Evolutionary conservation across 2,888 invertebrate genomes (phyloP), one percentile per base, ranked within the genome.

Genomic region (Anticlea derivata): DNA sequence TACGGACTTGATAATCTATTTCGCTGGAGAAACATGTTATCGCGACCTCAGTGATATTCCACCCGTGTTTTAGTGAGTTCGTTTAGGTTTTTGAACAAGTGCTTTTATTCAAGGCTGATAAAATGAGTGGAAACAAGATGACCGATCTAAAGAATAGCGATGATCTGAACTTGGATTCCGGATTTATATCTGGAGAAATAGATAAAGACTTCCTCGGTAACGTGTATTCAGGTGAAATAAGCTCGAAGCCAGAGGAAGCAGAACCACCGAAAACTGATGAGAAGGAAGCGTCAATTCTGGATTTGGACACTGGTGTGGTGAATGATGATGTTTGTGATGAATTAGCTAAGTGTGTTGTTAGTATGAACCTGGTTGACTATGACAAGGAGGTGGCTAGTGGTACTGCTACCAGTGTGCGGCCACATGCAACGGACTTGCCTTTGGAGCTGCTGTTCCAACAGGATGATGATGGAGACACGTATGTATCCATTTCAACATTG

Each of bases 381-480:
- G 7, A 23, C 8, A 24, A 17, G 46, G 50, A 49, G 5, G 12
- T 6, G 50, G 24, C 11, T 31, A 24, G 22, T 30, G 57, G n/a
- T n/a, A n/a, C n/a, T n/a, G n/a, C 35, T 73, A 83, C 27, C 37
- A 51, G 30, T 53, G 57, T 30, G 57, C 55, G 24, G 56, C 60
- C 53, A 45, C 64, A 60, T 68, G 74, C 29, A 65, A 27, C 38
- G 82, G 60, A 58, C 86, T 93, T 39, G 93, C 95, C 92, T 34
- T 93, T 95, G 92, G 92, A 93, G 68, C 82, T 93, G 63, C 94
- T 94, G 63, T 96, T 94, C 77, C 92, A 93, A 61, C 96, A 95
- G 69, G 95, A 97, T 77, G 94, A 95, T 59, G 96, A 96, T 66
- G 97, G 97, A 63, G 96, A 97, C 81, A 96, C 97, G 96, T 97